Evolutionary conservation across 2,797 vertebrate species (phyloP).

Genomic region (Coranthus polyacanthus): DNA sequence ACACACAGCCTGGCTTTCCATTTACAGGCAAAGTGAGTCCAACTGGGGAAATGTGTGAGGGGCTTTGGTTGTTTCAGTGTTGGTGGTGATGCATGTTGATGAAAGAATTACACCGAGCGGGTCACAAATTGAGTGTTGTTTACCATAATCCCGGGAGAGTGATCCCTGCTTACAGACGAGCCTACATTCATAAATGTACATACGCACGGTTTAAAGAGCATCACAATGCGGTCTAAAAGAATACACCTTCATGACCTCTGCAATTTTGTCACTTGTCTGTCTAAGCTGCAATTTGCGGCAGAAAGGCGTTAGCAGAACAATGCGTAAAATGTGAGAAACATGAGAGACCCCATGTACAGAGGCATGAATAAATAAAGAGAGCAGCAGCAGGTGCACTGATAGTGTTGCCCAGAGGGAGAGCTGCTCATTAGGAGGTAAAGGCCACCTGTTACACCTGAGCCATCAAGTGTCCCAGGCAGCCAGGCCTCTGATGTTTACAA

Average conservation of each 20-base stretch:
- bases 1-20: conserved; percentile 5
- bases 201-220: not conserved
- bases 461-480: conserved; percentile 37
- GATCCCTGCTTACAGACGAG: not conserved
- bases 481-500: conserved; percentile 53
- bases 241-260: not conserved
- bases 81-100: not conserved
- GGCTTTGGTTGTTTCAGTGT: conserved; percentile 8
- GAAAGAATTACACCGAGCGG: not conserved
- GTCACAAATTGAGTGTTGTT: not conserved
- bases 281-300: conserved; percentile 31
- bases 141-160: not conserved
- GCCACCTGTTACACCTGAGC: conserved; percentile 84
- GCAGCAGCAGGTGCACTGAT: conserved; percentile 83
- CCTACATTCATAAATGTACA: not conserved
- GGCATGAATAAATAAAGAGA: conserved; percentile 80
- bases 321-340: conserved; percentile 71
- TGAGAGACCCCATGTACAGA: conserved; percentile 70
- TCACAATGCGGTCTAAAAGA: not conserved
- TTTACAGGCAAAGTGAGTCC: conserved; percentile 12
- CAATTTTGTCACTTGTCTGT: not conserved
- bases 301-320: conserved; percentile 48
- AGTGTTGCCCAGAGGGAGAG: conserved; percentile 77
- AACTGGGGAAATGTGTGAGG: conserved; percentile 1
- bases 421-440: conserved; percentile 81